Evolutionary conservation across 2,113 vertebrate genomes (phyloP).

Genomic region (Takifugu bimaculatus): DNA sequence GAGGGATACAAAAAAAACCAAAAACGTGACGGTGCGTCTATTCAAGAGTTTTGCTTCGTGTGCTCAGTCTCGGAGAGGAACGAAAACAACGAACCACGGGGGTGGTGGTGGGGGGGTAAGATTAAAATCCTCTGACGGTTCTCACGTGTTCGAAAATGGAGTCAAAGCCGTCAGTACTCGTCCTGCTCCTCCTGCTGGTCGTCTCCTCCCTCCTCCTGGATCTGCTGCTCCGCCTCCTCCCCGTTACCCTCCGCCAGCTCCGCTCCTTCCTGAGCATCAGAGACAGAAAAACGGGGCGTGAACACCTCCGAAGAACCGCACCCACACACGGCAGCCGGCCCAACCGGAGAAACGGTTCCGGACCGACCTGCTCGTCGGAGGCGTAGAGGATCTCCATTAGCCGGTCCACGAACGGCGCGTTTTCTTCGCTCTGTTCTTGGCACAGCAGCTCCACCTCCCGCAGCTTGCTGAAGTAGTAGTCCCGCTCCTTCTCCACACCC

Average conservation of each 20-base stretch:
- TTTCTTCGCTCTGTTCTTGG: conserved; percentile 93
- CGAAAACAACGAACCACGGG: conserved; percentile 53
- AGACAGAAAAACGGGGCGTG: conserved; percentile 13
- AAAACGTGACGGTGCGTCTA: conserved; percentile 65
- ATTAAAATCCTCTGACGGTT: conserved; percentile 72
- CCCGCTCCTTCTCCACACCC: conserved; percentile 96
- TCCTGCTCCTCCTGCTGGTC: conserved; percentile 95
- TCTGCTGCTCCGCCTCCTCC: conserved; percentile 84
- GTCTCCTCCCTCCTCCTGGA: conserved; percentile 79
- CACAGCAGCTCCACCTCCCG: conserved; percentile 96
- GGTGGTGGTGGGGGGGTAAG: conserved; percentile 40
- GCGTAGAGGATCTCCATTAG: conserved; percentile 97
- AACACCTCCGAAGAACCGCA: background rate
- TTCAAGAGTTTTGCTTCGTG: conserved; percentile 80
- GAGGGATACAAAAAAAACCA: conserved; percentile 50
- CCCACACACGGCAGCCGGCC: background rate
- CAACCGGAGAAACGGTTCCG: background rate
- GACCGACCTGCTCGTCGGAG: conserved; percentile 89
- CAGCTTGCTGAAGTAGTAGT: conserved; percentile 98
- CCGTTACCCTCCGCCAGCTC: conserved; percentile 79
- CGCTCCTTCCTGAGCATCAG: conserved; percentile 81
- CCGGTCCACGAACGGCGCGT: conserved; percentile 85
- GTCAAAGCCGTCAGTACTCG: conserved; percentile 85
- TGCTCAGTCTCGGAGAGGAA: conserved; percentile 82
- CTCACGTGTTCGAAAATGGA: conserved; percentile 77